These are phyloP conservation scores for Apodemus agrarius DNA, from an alignment of 2,797 vertebrate genomes.

Conservation along the genomic window DNA sequence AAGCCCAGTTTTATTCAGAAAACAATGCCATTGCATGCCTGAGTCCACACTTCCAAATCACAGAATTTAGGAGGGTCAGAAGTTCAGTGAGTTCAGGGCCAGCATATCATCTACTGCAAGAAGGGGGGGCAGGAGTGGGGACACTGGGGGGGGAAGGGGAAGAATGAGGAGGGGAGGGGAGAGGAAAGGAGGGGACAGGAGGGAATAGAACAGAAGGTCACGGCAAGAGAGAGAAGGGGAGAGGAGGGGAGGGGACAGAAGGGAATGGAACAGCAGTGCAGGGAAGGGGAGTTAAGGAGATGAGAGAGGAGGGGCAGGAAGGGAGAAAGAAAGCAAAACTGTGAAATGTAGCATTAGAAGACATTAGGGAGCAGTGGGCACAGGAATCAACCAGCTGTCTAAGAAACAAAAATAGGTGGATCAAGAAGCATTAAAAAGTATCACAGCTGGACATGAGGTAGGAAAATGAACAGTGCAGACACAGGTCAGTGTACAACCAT, in stretches of 20 bases:
- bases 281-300: too few relatives aligned
- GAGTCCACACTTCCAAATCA: neutral
- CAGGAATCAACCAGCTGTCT: neutral
- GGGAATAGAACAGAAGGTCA: neutral
- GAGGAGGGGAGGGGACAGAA: rapidly evolving
- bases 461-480: slow-evolving; percentile 5
- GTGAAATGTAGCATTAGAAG: slow-evolving; percentile 1
- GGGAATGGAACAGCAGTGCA: rapidly evolving
- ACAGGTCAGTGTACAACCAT: neutral
- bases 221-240: neutral
- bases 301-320: too few relatives aligned
- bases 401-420: slow-evolving; percentile 27
- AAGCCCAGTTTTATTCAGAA: neutral
- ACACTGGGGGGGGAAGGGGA: too few relatives aligned
- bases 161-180: neutral
- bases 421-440: slow-evolving; percentile 54
- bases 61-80: neutral
- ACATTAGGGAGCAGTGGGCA: slow-evolving; percentile 50
- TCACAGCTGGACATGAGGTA: slow-evolving; percentile 53
- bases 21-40: neutral
- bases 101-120: too few relatives aligned
- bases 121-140: too few relatives aligned
- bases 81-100: neutral
- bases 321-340: neutral
- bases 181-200: too few relatives aligned